phyloP scores from a whole-genome alignment of 2,113 vertebrate genomes.

The Stomatorhinus ivindoensis region DNA sequence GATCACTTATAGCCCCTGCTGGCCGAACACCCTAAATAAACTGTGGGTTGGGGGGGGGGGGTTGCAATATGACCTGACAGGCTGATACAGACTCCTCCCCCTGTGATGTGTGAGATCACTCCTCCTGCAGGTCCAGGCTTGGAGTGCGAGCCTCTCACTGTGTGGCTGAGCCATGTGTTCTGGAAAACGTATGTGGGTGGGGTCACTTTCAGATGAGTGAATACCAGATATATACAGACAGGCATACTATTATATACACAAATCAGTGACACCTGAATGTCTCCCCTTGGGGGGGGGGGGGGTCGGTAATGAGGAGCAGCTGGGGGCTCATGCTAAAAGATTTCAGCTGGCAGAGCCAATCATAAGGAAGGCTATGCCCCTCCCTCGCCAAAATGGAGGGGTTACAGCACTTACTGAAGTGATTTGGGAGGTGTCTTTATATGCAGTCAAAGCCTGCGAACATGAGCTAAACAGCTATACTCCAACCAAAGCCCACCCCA shows the following conservation, averaged over 20 bases:
- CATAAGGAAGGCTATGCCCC: background rate
- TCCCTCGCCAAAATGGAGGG: background rate
- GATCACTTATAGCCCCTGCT: constrained; percentile 5
- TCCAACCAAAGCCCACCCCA: constrained; percentile 3
- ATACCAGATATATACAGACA: constrained; percentile 39
- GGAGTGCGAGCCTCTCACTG: background rate
- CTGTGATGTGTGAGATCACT: background rate
- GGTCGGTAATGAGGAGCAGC: background rate
- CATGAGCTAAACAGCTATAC: background rate
- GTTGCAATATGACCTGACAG: background rate
- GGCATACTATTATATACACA: constrained; percentile 44
- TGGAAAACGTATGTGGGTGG: background rate
- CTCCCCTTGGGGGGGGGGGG: constrained; percentile 19
- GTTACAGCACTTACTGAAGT: background rate
- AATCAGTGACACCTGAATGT: constrained; percentile 36
- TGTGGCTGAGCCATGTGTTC: background rate
- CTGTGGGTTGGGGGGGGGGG: background rate
- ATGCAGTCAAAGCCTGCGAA: background rate
- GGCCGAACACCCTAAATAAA: background rate
- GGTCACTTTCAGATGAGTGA: background rate
- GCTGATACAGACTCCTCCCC: background rate
- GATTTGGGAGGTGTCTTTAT: background rate
- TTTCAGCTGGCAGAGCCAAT: background rate
- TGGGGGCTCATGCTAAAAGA: background rate
- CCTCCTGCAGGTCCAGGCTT: background rate